These are phyloP conservation scores for Steromphala cineraria DNA, from an alignment of 2,888 invertebrate species.

Conservation along the genomic window DNA sequence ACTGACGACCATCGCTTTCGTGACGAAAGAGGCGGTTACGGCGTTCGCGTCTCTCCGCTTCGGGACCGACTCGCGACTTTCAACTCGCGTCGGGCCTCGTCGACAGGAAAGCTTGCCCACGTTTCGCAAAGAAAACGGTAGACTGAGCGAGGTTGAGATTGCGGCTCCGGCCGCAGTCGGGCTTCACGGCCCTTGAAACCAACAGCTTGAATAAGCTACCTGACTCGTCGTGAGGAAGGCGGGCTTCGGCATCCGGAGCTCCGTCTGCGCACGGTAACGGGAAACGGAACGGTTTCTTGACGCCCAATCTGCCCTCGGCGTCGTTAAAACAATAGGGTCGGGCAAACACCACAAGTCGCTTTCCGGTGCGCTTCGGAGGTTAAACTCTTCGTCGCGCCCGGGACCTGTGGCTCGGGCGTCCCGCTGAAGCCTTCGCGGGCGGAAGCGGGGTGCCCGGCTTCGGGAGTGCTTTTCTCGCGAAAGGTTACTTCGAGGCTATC, in stretches of 20 bases:
- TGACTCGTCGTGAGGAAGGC: background rate
- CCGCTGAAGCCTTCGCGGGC: background rate
- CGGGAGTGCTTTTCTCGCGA: too few relatives aligned
- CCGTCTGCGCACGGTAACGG: conserved; percentile 1
- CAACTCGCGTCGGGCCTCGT: background rate
- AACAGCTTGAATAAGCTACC: background rate
- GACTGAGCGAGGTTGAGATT: background rate
- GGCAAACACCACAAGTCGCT: background rate
- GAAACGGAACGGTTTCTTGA: background rate
- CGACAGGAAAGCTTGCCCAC: background rate
- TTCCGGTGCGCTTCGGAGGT: background rate
- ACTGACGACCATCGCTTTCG: background rate
- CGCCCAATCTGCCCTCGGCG: background rate
- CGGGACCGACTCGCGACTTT: background rate
- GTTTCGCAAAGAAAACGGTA: background rate
- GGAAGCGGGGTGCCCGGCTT: too few relatives aligned
- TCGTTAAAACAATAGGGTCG: background rate
- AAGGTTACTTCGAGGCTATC: conserved; percentile 50
- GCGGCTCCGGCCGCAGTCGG: background rate
- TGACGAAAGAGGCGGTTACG: background rate
- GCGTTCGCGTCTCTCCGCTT: background rate
- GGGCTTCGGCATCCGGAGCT: background rate
- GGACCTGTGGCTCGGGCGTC: background rate
- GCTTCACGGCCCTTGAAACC: background rate
- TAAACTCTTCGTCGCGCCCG: background rate